phyloP scores from a whole-genome alignment of 2,113 vertebrate genomes.

The Mormyrus lacerda region DNA sequence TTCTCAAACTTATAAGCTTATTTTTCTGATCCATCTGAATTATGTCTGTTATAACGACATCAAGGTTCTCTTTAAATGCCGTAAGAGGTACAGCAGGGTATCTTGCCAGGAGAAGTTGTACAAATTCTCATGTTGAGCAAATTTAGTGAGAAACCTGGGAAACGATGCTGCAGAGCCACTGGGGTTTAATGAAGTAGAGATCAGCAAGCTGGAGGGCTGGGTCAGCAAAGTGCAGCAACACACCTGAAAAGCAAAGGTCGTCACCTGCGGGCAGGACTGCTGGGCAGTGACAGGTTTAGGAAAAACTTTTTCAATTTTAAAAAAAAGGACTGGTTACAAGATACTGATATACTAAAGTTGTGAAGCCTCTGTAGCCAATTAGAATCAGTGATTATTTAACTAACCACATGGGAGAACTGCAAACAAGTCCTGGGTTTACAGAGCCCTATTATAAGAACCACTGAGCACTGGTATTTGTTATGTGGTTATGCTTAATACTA shows the following conservation, averaged over 20 bases:
- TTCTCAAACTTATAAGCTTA: not conserved
- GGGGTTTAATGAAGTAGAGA: conserved; percentile 88
- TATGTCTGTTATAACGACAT: not conserved
- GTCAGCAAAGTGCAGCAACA: conserved; percentile 91
- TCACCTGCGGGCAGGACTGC: not conserved
- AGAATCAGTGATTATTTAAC: not conserved
- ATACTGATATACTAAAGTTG: not conserved
- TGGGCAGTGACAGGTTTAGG: not conserved
- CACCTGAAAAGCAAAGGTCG: conserved; percentile 56
- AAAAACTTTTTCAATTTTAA: not conserved
- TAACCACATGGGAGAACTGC: not conserved
- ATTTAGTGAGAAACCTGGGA: conserved; percentile 69
- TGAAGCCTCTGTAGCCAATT: not conserved
- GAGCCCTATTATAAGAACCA: not conserved
- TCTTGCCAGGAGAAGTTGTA: not conserved
- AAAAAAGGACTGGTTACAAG: not conserved
- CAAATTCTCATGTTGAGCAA: not conserved
- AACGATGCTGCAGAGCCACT: conserved; percentile 93
- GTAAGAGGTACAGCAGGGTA: not conserved
- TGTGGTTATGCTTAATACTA: not conserved
- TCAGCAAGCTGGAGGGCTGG: conserved; percentile 83
- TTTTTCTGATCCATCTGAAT: not conserved
- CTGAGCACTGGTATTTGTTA: not conserved
- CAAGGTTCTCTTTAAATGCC: not conserved
- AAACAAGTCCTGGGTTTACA: not conserved